Evolutionary conservation across 2,888 invertebrate genomes (phyloP).

Genomic region (Anaspis maculata): DNA sequence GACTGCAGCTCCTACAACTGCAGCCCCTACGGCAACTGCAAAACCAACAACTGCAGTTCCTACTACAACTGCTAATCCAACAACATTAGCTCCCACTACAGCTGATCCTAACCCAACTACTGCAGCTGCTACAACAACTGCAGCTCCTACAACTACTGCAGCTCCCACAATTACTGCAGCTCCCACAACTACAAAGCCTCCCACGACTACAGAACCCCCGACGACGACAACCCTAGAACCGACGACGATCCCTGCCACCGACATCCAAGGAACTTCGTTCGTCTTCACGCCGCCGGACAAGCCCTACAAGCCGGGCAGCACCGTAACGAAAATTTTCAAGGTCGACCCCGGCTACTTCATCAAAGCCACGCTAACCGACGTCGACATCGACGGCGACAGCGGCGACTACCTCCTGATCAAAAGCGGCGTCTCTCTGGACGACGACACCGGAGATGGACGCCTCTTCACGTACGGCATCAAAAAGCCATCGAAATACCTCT

Average conservation of each 20-base stretch:
- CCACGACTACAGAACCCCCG: not conserved
- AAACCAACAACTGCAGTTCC: too few relatives aligned
- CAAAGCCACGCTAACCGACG: constrained; percentile 6
- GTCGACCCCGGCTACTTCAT: constrained; percentile 6
- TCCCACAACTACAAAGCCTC: not conserved
- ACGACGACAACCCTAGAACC: not conserved
- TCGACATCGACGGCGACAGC: too few relatives aligned
- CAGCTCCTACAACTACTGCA: not conserved
- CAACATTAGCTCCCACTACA: too few relatives aligned
- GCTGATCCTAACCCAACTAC: not conserved
- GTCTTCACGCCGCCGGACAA: too few relatives aligned
- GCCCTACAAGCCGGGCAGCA: too few relatives aligned
- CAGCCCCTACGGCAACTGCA: too few relatives aligned
- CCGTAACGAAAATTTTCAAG: constrained; percentile 1
- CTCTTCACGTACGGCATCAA: constrained; percentile 5
- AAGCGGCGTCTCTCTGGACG: constrained; percentile 1
- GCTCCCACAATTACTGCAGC: not conserved
- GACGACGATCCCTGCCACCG: too few relatives aligned
- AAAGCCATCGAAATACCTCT: constrained; percentile 5
- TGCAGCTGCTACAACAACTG: not conserved
- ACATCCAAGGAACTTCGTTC: too few relatives aligned
- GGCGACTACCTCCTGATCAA: constrained; percentile 4
- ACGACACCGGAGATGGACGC: constrained; percentile 3
- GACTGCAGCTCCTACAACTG: too few relatives aligned
- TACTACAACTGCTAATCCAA: too few relatives aligned